Evolutionary conservation across 1,140 invertebrate genomes (phyloP), one percentile per base, ranked within the genome.

Genomic region (Habropoda laboriosa): DNA sequence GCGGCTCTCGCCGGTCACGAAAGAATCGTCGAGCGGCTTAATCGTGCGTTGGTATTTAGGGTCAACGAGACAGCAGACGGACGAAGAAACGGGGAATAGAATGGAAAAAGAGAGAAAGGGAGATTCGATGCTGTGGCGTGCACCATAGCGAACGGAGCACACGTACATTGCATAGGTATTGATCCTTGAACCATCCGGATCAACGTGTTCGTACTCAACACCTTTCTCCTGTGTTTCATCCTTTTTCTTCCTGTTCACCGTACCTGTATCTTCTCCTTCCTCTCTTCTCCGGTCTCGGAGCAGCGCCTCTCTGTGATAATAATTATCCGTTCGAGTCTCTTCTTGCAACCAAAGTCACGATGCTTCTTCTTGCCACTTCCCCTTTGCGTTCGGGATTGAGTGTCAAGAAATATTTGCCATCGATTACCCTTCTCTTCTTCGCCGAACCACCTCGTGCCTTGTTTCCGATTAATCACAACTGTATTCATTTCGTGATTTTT

Each of bases 11-110:
- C 45, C 68, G 63, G 81, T 77, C 78, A 77, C 73, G 83, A 86
- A 85, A 80, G 85, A 87, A 80, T 78, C 40, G 64, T 53, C 73
- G 72, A 64, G 66, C 76, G 79, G n/a, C 51, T 85, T 85, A 77
- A 85, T 83, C 71, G 80, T 57, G 79, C 86, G 64, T 87, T 79
- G 86, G 87, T 86, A 88, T 88, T 88, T 86, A 76, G 86, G 83
- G 86, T 88, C 86, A 88, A 84, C 74, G 64, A 85, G 83, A 55
- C 79, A 21, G 70, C 32, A 47, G 58, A 53, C 35, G 42, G 63
- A 74, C 40, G 67, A 49, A 5, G 35, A 73, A 77, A 63, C 55
- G 64, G 61, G 60, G 38, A 71, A 51, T 60, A 61, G 47, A 63
- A 51, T 18, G 24, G 73, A 58, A 32, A 72, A 73, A 55, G 66